Evolutionary conservation across 2,113 vertebrate species (phyloP), one percentile per base, ranked within the genome.

Genomic region (Emydura subglobosa): DNA sequence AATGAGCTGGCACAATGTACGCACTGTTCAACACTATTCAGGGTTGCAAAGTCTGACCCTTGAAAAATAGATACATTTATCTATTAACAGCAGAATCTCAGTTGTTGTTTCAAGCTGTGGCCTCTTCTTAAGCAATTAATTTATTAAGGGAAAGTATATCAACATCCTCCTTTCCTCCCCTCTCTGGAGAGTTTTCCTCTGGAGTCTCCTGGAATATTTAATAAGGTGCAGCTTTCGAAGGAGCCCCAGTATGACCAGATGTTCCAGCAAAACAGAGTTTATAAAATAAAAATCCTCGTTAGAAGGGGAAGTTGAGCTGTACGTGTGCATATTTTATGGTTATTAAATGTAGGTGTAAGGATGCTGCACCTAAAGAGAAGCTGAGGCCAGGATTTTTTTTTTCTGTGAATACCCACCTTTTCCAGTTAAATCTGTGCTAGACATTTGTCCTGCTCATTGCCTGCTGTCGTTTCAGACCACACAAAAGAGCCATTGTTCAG

Each of bases 401-500:
- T 85, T 84, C 85, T 59, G 54, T 54, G 42, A 82, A 10, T 74
- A 89, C 4, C 76, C 57, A 59, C 65, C 53, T n/a, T 57, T 53
- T 89, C 83, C 79, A 54, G 1, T 10, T 82, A 82, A 91, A 79
- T 16, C 44, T 29, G 49, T 1, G 12, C 76, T 81, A 94, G 88
- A 85, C 76, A 39, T 27, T 86, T 85, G 1, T 89, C 89, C 88
- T 83, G 92, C 85, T 92, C 92, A 49, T 42, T 44, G 74, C 54
- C 83, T 55, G 65, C 42, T 29, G 84, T 39, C 91, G 53, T 94
- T 49, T 57, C 91, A 80, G 90, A 82, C 47, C 44, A 51, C 94
- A 98, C 97, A 97, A 93, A 88, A 81, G 39, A 34, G 2, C 39
- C 74, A 92, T 96, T 97, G 96, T 94, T 94, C 85, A 49, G 89